Evolutionary conservation across 2,888 invertebrate genomes (phyloP).

Genomic region (Polymixis flavicincta): DNA sequence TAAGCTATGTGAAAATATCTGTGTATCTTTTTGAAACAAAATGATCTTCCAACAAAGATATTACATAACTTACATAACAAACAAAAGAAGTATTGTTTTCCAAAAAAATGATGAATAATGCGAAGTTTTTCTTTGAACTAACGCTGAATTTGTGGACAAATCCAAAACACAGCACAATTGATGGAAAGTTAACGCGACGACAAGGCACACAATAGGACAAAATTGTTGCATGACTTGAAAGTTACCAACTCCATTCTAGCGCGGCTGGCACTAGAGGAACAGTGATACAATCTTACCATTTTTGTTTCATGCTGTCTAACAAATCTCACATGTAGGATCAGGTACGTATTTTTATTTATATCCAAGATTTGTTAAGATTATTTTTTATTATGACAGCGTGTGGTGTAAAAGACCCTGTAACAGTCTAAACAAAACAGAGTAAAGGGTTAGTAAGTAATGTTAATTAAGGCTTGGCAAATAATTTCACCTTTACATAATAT

Average conservation of each 20-base stretch:
- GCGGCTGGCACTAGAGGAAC: slow-evolving; percentile 56
- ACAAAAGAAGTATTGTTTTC: slow-evolving; percentile 67
- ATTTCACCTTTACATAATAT: slow-evolving; percentile 60
- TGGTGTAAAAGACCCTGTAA: slow-evolving; percentile 48
- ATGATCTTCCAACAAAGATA: slow-evolving; percentile 58
- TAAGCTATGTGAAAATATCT: background rate
- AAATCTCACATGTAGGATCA: slow-evolving; percentile 79
- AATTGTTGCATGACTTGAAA: slow-evolving; percentile 82
- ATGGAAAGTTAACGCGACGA: slow-evolving; percentile 78
- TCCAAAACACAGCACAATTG: slow-evolving; percentile 75
- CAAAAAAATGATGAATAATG: slow-evolving; percentile 50
- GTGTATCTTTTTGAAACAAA: slow-evolving; percentile 17
- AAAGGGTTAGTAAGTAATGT: slow-evolving; percentile 70
- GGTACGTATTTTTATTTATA: slow-evolving; percentile 79
- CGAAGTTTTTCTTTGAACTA: slow-evolving; percentile 69
- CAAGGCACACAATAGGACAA: slow-evolving; percentile 77
- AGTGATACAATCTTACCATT: slow-evolving; percentile 54
- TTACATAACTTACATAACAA: slow-evolving; percentile 64
- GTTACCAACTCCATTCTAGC: slow-evolving; percentile 63
- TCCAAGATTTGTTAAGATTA: slow-evolving; percentile 41
- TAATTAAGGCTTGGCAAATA: slow-evolving; percentile 70
- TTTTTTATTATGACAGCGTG: slow-evolving; percentile 46
- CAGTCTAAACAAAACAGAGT: slow-evolving; percentile 52
- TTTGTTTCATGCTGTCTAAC: slow-evolving; percentile 83
- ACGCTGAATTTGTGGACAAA: slow-evolving; percentile 74